phyloP scores from a whole-genome alignment of 2,888 invertebrate species.

The Melinopterus prodromus region DNA sequence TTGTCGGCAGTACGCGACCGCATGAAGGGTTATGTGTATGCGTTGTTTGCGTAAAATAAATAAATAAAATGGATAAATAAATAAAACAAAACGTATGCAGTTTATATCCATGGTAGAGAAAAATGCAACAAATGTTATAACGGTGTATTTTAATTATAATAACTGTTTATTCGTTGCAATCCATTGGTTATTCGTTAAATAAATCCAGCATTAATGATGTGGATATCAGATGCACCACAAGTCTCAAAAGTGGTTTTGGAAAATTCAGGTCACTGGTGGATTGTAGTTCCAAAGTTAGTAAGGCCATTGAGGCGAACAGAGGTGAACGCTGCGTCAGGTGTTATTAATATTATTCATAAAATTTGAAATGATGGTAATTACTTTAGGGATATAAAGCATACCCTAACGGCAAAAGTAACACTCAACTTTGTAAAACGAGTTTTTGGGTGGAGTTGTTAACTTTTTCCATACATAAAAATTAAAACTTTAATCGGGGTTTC shows the following conservation, averaged over 20 bases:
- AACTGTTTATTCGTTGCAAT: too few species aligned
- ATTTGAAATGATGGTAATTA: conserved; percentile 4
- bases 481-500: background rate
- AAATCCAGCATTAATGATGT: background rate
- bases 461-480: background rate
- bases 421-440: background rate
- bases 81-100: background rate
- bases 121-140: background rate
- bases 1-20: background rate
- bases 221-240: background rate
- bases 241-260: background rate
- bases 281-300: background rate
- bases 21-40: background rate
- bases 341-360: background rate
- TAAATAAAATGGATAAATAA: background rate
- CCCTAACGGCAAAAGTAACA: background rate
- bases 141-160: background rate
- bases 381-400: background rate
- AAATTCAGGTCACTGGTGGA: background rate
- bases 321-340: background rate
- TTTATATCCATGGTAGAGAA: background rate
- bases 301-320: background rate
- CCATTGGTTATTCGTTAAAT: too few species aligned
- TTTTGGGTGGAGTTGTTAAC: background rate
- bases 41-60: background rate